Evolutionary conservation across 2,797 vertebrate species (phyloP), one percentile per base, ranked within the genome.

Genomic region (Oryzias sinensis): DNA sequence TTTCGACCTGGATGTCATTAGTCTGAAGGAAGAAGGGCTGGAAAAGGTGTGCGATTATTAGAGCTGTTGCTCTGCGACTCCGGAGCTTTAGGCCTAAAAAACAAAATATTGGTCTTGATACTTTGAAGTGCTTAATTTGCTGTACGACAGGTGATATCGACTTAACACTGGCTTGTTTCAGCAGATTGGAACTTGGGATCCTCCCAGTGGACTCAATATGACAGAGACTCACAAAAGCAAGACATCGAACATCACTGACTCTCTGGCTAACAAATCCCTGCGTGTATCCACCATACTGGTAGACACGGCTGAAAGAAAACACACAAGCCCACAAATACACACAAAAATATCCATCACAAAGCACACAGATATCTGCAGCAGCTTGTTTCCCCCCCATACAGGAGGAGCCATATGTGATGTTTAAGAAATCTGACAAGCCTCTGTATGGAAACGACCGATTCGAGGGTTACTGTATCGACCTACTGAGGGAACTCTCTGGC

Each of bases 131-230:
- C 70, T 60, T 15, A 46, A 40, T 56, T 58, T 66, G 20, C 55
- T 47, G 5, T 40, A 46, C 48, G 58, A 71, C 51, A 49, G 42
- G 52, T 56, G 56, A 61, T 71, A 29, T 43, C 47, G 65, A 63
- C 43, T 40, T 74, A 61, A 76, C 55, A 33, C 33, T 79, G 56
- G 77, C 49, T 53, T 83, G 56, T 83, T 88, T 91, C 56, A 76
- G 77, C 88, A 98, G 97, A 95, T 98, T 86, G 97, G 97, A 82
- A 98, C 95, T 11, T 98, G 97, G 97, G 97, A 98, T 89, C 95
- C 96, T 40, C 86, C 92, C 75, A 97, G 92, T 58, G 96, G 97
- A 43, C 91, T 98, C 87, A 98, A 98, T 73, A 98, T 98, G 94
- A 96, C 95, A 59, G 96, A 98, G 60, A 94, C 82, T 85, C 96